Percentiles rank a stretch among this genome's conserved stretches.
These are phyloP conservation scores for Hylyphantes graminicola DNA, from an alignment of 1,140 invertebrate genomes.

Conservation along the genomic window DNA sequence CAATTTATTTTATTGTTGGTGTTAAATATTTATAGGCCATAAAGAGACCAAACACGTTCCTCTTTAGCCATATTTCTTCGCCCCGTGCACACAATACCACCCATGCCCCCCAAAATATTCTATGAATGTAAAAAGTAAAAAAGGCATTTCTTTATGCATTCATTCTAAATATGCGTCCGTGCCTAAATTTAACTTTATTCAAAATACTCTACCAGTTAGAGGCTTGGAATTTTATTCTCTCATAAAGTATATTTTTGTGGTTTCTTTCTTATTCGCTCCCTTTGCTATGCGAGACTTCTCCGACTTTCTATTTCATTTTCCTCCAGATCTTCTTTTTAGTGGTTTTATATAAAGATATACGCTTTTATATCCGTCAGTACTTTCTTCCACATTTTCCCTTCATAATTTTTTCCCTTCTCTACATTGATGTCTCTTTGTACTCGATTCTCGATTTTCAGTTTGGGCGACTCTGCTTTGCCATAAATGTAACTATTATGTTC, in stretches of 20 bases:
- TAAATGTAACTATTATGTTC: too few species aligned
- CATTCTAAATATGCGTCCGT: constrained; percentile 17
- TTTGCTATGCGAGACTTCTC: constrained; percentile 5
- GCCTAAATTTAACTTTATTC: constrained; percentile 36
- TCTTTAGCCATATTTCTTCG: too few species aligned
- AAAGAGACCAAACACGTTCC: too few species aligned
- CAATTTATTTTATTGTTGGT: neutral
- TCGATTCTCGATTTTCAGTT: constrained; percentile 37
- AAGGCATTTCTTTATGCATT: constrained; percentile 13
- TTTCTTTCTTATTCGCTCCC: constrained; percentile 8
- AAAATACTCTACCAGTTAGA: constrained; percentile 28
- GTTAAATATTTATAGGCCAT: too few species aligned
- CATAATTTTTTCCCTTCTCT: constrained; percentile 6
- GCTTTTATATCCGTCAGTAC: constrained; percentile 31
- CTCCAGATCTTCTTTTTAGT: neutral
- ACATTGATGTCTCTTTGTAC: constrained; percentile 26
- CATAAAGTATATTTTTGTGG: constrained; percentile 38
- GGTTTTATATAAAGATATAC: constrained; percentile 33
- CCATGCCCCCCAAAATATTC: neutral
- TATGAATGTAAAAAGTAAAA: neutral
- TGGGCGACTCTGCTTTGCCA: too few species aligned
- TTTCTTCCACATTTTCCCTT: neutral
- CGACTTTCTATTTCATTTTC: neutral
- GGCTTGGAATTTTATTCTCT: constrained; percentile 6
- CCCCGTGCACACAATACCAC: too few species aligned